phyloP scores from a whole-genome alignment of 2,888 invertebrate genomes.

The Pyrrhosoma nymphula region DNA sequence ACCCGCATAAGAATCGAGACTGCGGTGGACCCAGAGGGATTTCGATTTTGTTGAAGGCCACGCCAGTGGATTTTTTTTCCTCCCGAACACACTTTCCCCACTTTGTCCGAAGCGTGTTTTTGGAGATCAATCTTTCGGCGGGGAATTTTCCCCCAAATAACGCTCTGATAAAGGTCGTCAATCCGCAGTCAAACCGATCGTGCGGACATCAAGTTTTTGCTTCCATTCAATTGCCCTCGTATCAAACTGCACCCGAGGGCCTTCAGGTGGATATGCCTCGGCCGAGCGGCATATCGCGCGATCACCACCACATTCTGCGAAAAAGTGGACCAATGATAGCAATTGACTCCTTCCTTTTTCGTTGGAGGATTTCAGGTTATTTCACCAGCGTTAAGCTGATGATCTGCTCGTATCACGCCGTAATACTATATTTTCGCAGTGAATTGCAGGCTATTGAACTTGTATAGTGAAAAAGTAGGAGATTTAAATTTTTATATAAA shows the following conservation, averaged over 20 bases:
- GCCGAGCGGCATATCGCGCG: not conserved
- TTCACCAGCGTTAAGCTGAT: not conserved
- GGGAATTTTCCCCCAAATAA: not conserved
- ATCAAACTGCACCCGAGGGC: not conserved
- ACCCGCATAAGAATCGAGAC: not conserved
- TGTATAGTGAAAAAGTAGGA: too few relatives aligned
- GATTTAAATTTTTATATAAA: too few relatives aligned
- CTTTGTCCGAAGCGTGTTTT: not conserved
- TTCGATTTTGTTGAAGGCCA: conserved; percentile 8
- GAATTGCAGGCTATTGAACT: too few relatives aligned
- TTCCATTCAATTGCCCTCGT: not conserved
- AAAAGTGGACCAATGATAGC: not conserved
- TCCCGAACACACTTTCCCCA: not conserved
- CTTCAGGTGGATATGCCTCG: not conserved
- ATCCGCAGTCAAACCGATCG: not conserved
- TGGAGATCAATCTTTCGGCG: not conserved
- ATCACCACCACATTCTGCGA: not conserved
- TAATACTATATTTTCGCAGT: too few relatives aligned
- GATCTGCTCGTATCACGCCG: not conserved
- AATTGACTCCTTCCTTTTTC: not conserved
- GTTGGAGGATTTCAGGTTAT: not conserved
- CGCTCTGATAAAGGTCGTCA: not conserved
- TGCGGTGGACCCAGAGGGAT: not conserved
- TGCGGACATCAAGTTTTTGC: not conserved
- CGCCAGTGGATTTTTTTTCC: not conserved